Evolutionary conservation across 1,140 invertebrate genomes (phyloP).

Genomic region (Drosophila jambulina): DNA sequence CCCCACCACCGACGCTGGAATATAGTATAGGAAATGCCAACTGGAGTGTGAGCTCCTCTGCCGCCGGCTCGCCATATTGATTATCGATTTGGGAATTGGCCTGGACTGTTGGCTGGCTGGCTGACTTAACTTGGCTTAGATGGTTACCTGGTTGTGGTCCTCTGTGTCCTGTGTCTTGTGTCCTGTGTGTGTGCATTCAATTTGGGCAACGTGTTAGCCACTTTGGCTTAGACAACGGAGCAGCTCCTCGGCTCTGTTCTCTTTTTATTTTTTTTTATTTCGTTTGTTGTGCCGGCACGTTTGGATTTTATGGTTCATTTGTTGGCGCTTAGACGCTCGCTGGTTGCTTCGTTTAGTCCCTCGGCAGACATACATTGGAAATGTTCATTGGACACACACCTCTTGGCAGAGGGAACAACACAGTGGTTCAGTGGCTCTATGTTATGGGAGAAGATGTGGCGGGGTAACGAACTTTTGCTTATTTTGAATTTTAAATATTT

Average conservation of each 20-base stretch:
- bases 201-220: conserved; percentile 78
- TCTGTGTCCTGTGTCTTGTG: conserved; percentile 3
- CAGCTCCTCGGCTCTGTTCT: conserved; percentile 18
- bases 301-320: conserved; percentile 84
- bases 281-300: conserved; percentile 57
- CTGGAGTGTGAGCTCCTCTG: conserved; percentile 31
- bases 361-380: conserved; percentile 49
- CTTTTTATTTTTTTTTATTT: conserved; percentile 7
- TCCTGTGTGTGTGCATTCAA: conserved; percentile 62
- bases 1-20: background rate
- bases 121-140: conserved; percentile 32
- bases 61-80: conserved; percentile 81
- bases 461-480: conserved; percentile 19
- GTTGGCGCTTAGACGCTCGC: conserved; percentile 73
- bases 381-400: conserved; percentile 44
- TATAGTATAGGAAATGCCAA: background rate
- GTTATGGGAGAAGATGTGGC: background rate
- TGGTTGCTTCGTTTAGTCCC: conserved; percentile 43
- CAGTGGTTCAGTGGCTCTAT: conserved; percentile 10
- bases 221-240: conserved; percentile 74
- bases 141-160: conserved; percentile 15
- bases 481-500: conserved; percentile 6
- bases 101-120: conserved; percentile 34
- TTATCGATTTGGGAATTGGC: conserved; percentile 84
- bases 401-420: background rate